phyloP scores from a whole-genome alignment of 2,888 invertebrate genomes.

The Sesia apiformis region DNA sequence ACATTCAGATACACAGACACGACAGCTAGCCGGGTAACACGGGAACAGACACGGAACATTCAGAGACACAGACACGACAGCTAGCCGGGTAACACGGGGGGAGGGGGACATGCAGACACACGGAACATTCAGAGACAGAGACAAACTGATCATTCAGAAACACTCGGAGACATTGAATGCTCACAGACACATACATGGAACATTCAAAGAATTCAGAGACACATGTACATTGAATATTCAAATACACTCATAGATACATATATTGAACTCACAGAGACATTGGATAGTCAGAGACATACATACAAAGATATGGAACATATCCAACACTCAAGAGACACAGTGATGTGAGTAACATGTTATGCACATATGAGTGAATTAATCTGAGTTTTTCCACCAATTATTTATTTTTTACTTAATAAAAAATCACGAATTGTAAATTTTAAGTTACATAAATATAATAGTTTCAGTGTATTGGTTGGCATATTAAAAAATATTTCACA shows the following conservation, averaged over 20 bases:
- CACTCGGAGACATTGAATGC: background rate
- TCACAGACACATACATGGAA: background rate
- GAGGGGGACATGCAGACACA: background rate
- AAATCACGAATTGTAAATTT: too few species aligned
- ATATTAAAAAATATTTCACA: too few species aligned
- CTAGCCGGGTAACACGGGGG: background rate
- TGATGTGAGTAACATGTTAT: too few species aligned
- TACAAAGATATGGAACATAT: background rate
- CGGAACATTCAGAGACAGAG: background rate
- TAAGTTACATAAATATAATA: too few species aligned
- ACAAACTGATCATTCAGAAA: background rate
- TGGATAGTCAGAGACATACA: background rate
- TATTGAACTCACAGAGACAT: background rate
- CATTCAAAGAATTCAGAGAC: background rate
- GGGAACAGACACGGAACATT: background rate
- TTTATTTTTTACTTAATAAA: too few species aligned
- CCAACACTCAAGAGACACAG: background rate
- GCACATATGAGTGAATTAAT: too few species aligned
- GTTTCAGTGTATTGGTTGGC: too few species aligned
- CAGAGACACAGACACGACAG: background rate
- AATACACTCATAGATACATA: background rate
- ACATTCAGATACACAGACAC: slow-evolving; percentile 8
- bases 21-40: slow-evolving; percentile 53
- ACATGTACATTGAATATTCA: background rate
- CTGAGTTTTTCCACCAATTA: too few species aligned